These are phyloP conservation scores for Monoplex corrugatus DNA, from an alignment of 2,888 invertebrate species.

Conservation along the genomic window DNA sequence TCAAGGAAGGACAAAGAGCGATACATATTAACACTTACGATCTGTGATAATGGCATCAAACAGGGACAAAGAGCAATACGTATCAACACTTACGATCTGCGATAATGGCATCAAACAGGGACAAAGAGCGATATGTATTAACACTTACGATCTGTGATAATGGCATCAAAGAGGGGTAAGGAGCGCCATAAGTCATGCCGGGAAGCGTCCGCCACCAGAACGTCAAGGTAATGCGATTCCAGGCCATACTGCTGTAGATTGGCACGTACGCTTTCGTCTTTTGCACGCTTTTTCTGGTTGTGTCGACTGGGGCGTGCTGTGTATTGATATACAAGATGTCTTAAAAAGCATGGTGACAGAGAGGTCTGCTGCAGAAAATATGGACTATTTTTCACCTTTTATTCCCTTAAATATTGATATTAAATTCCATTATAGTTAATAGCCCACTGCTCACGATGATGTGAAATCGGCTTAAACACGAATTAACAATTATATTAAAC, in stretches of 20 bases:
- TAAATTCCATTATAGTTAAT: too few relatives aligned
- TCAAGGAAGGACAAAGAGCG: constrained; percentile 90
- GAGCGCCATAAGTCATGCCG: constrained; percentile 90
- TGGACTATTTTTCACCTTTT: too few relatives aligned
- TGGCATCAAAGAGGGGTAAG: constrained; percentile 90
- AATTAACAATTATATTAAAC: too few relatives aligned
- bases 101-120: constrained; percentile 94
- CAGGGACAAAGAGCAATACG: constrained; percentile 86
- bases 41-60: constrained; percentile 96
- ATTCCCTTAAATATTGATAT: too few relatives aligned
- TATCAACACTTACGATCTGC: too few relatives aligned
- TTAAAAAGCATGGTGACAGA: background rate
- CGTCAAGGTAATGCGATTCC: constrained; percentile 90
- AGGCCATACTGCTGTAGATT: constrained; percentile 95
- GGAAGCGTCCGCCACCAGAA: constrained; percentile 95
- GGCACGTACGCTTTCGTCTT: constrained; percentile 92
- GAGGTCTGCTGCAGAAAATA: too few relatives aligned
- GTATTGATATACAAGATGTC: too few relatives aligned
- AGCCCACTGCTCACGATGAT: too few relatives aligned
- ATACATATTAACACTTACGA: too few relatives aligned
- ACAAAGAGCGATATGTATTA: constrained; percentile 87
- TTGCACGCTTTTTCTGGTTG: constrained; percentile 83
- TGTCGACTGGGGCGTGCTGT: constrained; percentile 82
- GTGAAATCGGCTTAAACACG: too few relatives aligned
- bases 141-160: constrained; percentile 93